Conservation (phyloP, 2,797 vertebrate genomes). For the Odontamblyopus rebecca region DNA sequence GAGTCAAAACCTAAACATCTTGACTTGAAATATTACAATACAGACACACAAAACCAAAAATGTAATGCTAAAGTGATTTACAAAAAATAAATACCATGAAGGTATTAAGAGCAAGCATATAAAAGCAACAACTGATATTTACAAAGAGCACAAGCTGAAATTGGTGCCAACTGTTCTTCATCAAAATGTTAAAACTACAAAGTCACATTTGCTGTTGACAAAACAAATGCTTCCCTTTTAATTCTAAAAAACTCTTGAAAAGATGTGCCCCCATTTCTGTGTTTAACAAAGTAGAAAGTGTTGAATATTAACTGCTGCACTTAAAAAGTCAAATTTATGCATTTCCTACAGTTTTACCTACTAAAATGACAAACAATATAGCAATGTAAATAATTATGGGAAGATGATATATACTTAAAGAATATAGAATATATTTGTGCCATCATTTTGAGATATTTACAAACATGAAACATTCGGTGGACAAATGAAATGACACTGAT, state of each 20-base stretch:
- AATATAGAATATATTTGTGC: too few species aligned
- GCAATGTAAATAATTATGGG: not conserved
- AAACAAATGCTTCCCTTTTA: slow-evolving; percentile 64
- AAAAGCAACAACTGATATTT: slow-evolving; percentile 51
- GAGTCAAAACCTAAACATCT: too few species aligned
- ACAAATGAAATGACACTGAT: slow-evolving; percentile 43
- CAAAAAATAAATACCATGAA: not conserved
- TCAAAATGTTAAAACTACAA: slow-evolving; percentile 44
- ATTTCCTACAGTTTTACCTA: slow-evolving; percentile 2
- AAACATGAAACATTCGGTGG: slow-evolving; percentile 11
- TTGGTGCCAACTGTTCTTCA: slow-evolving; percentile 35
- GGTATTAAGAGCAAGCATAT: slow-evolving; percentile 30
- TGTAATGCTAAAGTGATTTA: not conserved
- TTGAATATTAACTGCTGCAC: slow-evolving; percentile 25
- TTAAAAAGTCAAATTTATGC: slow-evolving; percentile 19
- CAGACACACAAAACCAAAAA: not conserved
- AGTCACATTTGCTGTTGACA: slow-evolving; percentile 35
- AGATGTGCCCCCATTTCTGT: slow-evolving; percentile 61
- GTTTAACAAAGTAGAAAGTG: slow-evolving; percentile 62
- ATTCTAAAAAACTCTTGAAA: slow-evolving; percentile 58
- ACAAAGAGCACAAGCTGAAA: slow-evolving; percentile 50
- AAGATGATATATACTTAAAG: not conserved
- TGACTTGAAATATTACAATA: not conserved
- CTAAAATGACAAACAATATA: slow-evolving; percentile 4
- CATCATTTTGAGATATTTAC: slow-evolving; percentile 12